phyloP scores from a whole-genome alignment of 2,888 invertebrate species.

The Heteropelma amictum region DNA sequence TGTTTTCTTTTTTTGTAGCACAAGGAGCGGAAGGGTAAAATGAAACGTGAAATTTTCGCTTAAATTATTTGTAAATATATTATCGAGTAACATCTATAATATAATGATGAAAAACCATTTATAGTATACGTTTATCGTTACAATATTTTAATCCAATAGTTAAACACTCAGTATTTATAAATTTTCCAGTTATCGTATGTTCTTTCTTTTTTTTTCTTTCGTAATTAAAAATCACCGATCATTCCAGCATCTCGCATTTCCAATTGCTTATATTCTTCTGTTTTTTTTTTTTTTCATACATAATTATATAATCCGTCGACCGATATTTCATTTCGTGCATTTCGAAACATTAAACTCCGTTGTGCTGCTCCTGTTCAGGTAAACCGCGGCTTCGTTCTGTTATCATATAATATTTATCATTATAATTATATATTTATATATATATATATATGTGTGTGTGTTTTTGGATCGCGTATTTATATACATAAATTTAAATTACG shows the following conservation, averaged over 20 bases:
- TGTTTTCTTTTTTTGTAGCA: neutral
- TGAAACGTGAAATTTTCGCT: slow-evolving; percentile 63
- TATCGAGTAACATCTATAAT: slow-evolving; percentile 75
- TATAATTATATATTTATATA: neutral
- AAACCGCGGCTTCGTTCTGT: slow-evolving; percentile 29
- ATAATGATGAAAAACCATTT: slow-evolving; percentile 75
- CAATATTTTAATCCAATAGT: slow-evolving; percentile 72
- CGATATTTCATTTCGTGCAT: slow-evolving; percentile 19
- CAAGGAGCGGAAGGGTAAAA: slow-evolving; percentile 41
- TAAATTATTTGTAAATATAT: slow-evolving; percentile 75
- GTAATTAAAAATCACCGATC: slow-evolving; percentile 7
- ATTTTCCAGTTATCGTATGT: slow-evolving; percentile 65
- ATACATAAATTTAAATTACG: slow-evolving; percentile 14
- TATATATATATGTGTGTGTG: slow-evolving; percentile 21
- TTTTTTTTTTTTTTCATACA: slow-evolving; percentile 26
- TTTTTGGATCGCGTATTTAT: too few relatives aligned
- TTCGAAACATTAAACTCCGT: slow-evolving; percentile 41
- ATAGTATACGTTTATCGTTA: slow-evolving; percentile 69
- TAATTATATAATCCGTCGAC: slow-evolving; percentile 18
- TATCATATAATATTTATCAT: neutral
- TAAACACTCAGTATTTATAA: slow-evolving; percentile 72
- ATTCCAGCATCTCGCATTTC: slow-evolving; percentile 28
- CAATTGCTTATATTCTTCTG: slow-evolving; percentile 8
- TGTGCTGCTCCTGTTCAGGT: slow-evolving; percentile 43
- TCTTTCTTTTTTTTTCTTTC: slow-evolving; percentile 37